Conservation (phyloP, 2,797 vertebrate species). For the Enteromius viviparus region DNA sequence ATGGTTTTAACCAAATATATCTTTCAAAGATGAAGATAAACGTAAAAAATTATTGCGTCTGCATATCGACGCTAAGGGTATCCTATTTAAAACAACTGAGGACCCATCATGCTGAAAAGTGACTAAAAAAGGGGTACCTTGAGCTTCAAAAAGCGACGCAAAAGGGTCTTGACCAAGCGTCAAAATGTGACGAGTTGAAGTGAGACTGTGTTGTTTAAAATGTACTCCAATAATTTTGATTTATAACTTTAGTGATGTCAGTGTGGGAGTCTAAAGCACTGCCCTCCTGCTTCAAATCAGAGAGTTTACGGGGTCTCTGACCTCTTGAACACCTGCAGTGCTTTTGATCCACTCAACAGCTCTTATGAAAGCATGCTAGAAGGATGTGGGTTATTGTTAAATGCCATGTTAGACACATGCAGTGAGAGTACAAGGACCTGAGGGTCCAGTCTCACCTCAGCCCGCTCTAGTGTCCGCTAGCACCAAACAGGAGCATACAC, state of each 20-base stretch:
- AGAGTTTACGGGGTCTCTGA: conserved; percentile 22
- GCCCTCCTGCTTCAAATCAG: not conserved
- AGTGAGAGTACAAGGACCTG: not conserved
- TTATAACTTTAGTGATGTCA: conserved; percentile 1
- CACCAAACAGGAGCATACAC: conserved; percentile 40
- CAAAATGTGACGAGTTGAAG: too few species aligned
- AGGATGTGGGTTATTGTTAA: conserved; percentile 35
- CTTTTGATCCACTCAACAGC: conserved; percentile 23
- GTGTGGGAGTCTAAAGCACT: not conserved
- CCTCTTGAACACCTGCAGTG: conserved; percentile 15
- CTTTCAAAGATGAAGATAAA: too few species aligned
- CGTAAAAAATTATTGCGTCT: too few species aligned
- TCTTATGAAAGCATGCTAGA: conserved; percentile 12
- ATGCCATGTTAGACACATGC: conserved; percentile 6
- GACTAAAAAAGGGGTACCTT: too few species aligned
- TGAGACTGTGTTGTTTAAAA: too few species aligned
- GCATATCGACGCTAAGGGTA: too few species aligned
- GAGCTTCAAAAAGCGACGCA: too few species aligned
- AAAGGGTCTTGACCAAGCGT: too few species aligned
- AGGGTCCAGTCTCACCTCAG: conserved; percentile 13
- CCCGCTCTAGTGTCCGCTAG: conserved; percentile 52
- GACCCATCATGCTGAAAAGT: too few species aligned
- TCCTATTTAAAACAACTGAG: too few species aligned
- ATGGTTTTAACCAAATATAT: too few species aligned
- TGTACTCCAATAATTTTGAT: not conserved